Base-by-base conservation (phyloP, 2,888 invertebrate genomes). In the Acleris laterana region DNA sequence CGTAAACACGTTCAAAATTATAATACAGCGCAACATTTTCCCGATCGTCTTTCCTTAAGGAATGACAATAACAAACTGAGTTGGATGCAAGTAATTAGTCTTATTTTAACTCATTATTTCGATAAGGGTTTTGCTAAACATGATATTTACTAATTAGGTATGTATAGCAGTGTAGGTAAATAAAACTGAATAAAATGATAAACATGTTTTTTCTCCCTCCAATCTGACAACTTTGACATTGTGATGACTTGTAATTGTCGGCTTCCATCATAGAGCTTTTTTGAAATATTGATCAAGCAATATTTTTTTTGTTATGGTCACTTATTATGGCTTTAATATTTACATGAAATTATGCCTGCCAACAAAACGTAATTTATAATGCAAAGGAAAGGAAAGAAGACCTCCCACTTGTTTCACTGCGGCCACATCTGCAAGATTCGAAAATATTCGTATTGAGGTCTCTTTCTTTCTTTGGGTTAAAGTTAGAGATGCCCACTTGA, bases 71-170 rank as follows among this genome's bases (percentile, higher is more conserved):
- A 48, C 53, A 28, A 55, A 64, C 53, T 64, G 52, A 44, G 42
- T 55, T 53, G 19, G 19, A 42, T 42, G 20, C 32, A 38, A 64
- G 28, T 53, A 53, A 38, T 32, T 9, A 32, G 19, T 59, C 44
- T 68, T 70, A 68, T 71, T 68, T 68, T 62, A 67, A 68, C 67
- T 68, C 58, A 50, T 63, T 60, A 51, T 50, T 17, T 49, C 48
- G 48, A 63, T 67, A 63, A 63, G 63, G 46, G 46, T 53, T 44
- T 49, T 32, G 7, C 55, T 49, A 55, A 50, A 56, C 25, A 42
- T 63, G 44, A 44, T 20, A 17, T 49, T 19, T 55, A 48, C 22
- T 49, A 53, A 32, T 5, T 22, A 38, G 13, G 28, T 57, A 57
- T 46, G 32, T 49, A 44, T 32, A 38, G 6, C 17, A 51, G 22